Evolutionary conservation across 2,113 vertebrate species (phyloP), one percentile per base, ranked within the genome.

Genomic region (Pipra filicauda): DNA sequence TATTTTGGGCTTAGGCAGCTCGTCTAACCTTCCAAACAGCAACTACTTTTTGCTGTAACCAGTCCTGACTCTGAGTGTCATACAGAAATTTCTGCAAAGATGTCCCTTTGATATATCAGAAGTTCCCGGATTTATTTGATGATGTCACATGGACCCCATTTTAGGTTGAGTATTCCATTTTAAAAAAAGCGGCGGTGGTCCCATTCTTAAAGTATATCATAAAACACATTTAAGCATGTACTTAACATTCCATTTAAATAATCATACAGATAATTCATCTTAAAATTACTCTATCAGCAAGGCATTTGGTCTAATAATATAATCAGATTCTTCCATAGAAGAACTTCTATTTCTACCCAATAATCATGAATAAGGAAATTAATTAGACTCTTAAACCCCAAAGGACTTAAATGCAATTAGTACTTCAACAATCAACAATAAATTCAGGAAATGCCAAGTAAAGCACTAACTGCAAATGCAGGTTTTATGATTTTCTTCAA

Each of bases 261-360:
- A 71, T 77, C 35, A 69, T 33, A 59, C 11, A 71, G 72, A 28
- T 54, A 82, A 86, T 66, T 81, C 20, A 31, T 88, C 65, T 65
- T 67, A 61, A 85, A 91, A 82, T 77, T 43, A 89, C 11, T 59
- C 82, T 33, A 88, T 75, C 87, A 75, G 48, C 51, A 91, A 61
- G 72, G 65, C 64, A 94, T 96, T 91, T 84, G 51, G 74, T 83
- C 93, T 91, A 57, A 66, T 55, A 85, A 75, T 51, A 58, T 39
- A 67, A 89, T 88, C 58, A 79, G 62, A 71, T 72, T 20, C 16
- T 85, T 83, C 55, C 43, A 77, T 5, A 24, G 48, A 85, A 66
- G 49, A 59, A 5, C 17, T 94, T 91, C 31, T 41, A 26, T 83
- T 88, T 89, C 70, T 65, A 61, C 23, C 28, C 65, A 65, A 35